Conservation (phyloP, 1,140 invertebrate species). For the Orussus abietinus region DNA sequence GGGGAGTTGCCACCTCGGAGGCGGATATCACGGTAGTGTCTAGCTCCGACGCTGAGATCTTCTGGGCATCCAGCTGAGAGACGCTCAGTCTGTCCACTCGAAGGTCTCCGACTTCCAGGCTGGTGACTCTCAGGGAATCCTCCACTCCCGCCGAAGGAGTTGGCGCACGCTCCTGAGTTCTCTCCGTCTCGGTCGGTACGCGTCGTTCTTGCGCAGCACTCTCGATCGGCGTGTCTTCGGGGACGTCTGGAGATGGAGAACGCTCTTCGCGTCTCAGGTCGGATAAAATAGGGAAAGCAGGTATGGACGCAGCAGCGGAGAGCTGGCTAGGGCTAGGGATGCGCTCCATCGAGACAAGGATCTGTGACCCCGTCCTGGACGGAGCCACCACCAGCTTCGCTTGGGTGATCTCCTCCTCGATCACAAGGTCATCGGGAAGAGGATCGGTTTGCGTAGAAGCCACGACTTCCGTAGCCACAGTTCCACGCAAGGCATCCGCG, state of each 20-base stretch:
- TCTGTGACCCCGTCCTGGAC: constrained; percentile 42
- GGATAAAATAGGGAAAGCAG: no score
- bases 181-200: no score
- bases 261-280: not conserved
- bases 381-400: constrained; percentile 43
- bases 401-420: constrained; percentile 56
- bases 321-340: constrained; percentile 31
- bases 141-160: constrained; percentile 2
- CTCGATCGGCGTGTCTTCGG: no score
- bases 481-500: constrained; percentile 13
- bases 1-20: constrained; percentile 54
- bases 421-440: constrained; percentile 70
- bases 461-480: constrained; percentile 59
- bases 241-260: not conserved
- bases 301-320: no score
- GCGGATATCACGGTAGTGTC: constrained; percentile 67
- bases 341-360: constrained; percentile 45
- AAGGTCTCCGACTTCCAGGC: constrained; percentile 67
- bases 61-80: constrained; percentile 69
- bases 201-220: no score
- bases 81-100: constrained; percentile 74
- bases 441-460: constrained; percentile 79
- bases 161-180: no score
- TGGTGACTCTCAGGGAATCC: constrained; percentile 51
- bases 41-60: constrained; percentile 74